Percentiles rank a stretch among this genome's conserved stretches.
Evolutionary conservation across 2,797 vertebrate species (phyloP).

Genomic region (Characodon lateralis): DNA sequence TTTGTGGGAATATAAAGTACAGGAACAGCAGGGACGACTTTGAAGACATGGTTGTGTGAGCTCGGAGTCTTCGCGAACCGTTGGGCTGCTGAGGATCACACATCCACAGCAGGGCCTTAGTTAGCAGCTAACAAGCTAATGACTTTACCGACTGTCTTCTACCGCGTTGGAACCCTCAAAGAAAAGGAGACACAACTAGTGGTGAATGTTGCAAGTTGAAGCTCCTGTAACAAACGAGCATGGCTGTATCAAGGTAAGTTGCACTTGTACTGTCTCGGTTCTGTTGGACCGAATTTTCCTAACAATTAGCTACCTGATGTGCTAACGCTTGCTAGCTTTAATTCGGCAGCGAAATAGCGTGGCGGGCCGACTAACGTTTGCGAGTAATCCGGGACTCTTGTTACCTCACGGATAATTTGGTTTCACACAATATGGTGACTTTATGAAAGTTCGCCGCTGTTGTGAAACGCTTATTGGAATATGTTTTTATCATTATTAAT

Average conservation of each 20-base stretch:
- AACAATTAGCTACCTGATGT: conserved; percentile 37
- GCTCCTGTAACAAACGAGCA: conserved; percentile 43
- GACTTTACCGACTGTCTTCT: conserved; percentile 37
- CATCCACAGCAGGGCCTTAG: conserved; percentile 63
- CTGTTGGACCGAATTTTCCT: background rate
- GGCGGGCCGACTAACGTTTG: conserved; percentile 29
- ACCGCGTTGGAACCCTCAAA: conserved; percentile 20
- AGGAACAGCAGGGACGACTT: conserved; percentile 64
- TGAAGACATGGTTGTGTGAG: conserved; percentile 75
- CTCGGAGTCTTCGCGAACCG: conserved; percentile 41
- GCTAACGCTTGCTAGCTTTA: conserved; percentile 53
- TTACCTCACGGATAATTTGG: background rate
- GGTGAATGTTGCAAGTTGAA: conserved; percentile 57
- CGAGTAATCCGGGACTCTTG: conserved; percentile 1
- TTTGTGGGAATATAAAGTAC: conserved; percentile 44
- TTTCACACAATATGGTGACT: background rate
- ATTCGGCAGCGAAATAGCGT: conserved; percentile 47
- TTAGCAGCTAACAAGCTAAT: conserved; percentile 67
- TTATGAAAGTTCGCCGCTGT: background rate
- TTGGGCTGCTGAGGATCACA: conserved; percentile 49
- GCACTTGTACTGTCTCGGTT: background rate
- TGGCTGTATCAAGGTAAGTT: conserved; percentile 85
- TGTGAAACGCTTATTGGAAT: background rate
- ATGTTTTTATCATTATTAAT: too few relatives aligned
- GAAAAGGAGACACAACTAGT: conserved; percentile 3